Percentiles rank a stretch among this genome's conserved stretches.
These are phyloP conservation scores for Enoplolaimus lenunculus DNA, from an alignment of 2,888 invertebrate genomes.

Conservation along the genomic window DNA sequence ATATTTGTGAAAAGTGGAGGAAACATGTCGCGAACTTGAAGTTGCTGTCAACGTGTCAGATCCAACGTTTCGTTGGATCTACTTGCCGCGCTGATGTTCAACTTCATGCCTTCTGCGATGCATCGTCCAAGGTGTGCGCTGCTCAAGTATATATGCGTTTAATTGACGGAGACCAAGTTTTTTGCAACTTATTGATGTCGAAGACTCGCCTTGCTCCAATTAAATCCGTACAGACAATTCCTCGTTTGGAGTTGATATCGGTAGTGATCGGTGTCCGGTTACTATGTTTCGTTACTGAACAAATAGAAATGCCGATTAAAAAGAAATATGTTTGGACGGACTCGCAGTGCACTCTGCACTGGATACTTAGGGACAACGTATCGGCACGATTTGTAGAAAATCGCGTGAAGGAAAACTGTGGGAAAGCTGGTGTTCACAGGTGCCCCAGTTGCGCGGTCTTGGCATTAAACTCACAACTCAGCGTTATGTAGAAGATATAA, in stretches of 20 bases:
- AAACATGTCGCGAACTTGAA: background rate
- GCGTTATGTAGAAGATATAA: too few species aligned
- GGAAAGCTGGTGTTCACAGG: too few species aligned
- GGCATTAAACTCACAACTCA: too few species aligned
- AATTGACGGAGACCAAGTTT: background rate
- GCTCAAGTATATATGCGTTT: slow-evolving; percentile 26
- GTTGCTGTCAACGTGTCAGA: background rate
- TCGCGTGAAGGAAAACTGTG: slow-evolving; percentile 28
- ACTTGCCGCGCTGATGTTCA: too few species aligned
- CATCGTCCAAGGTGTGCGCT: slow-evolving; percentile 27
- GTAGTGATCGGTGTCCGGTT: slow-evolving; percentile 14
- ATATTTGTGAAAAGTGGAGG: background rate
- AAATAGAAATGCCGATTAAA: slow-evolving; percentile 25
- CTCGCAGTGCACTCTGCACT: slow-evolving; percentile 26
- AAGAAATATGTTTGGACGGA: slow-evolving; percentile 26
- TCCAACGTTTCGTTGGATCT: background rate
- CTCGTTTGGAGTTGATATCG: slow-evolving; percentile 24
- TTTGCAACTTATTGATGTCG: slow-evolving; percentile 20
- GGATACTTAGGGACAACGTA: slow-evolving; percentile 24
- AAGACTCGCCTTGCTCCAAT: slow-evolving; percentile 29
- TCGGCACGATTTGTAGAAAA: slow-evolving; percentile 27
- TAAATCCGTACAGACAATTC: slow-evolving; percentile 26
- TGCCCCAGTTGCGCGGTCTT: too few species aligned
- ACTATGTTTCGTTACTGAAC: slow-evolving; percentile 22
- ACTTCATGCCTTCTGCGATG: too few species aligned